Evolutionary conservation across 2,797 vertebrate species (phyloP).

Genomic region (Miichthys miiuy): DNA sequence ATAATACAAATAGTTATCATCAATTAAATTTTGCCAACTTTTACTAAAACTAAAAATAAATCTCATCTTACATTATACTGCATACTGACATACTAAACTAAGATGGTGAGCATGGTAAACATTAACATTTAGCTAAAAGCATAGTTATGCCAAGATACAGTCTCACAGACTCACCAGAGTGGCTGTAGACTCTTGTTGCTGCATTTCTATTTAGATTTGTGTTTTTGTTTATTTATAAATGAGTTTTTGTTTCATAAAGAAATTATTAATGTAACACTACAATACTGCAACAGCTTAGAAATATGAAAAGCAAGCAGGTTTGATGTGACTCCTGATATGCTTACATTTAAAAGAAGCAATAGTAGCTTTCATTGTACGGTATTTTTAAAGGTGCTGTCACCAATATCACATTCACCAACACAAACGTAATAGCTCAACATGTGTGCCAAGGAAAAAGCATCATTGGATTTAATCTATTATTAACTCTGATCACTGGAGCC

Average conservation of each 20-base stretch:
- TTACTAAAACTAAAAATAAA: too few species aligned
- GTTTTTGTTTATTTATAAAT: not conserved
- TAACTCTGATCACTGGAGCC: constrained; percentile 3
- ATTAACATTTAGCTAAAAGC: not conserved
- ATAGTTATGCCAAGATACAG: not conserved
- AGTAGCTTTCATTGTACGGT: not conserved
- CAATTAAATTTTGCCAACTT: too few species aligned
- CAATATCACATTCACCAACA: not conserved
- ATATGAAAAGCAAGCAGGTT: not conserved
- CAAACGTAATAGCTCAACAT: not conserved
- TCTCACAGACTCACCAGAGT: not conserved
- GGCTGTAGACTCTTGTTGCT: not conserved
- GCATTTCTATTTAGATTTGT: not conserved
- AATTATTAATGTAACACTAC: not conserved
- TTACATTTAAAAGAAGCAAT: not conserved
- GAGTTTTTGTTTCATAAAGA: not conserved
- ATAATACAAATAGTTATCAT: too few species aligned
- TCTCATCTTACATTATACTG: too few species aligned
- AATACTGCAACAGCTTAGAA: not conserved
- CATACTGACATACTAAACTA: too few species aligned
- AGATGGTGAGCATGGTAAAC: not conserved
- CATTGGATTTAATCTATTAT: constrained; percentile 12
- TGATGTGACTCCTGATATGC: not conserved
- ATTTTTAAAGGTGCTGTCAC: not conserved
- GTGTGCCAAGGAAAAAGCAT: not conserved